Percentiles rank a stretch among this genome's conserved stretches.
These are phyloP conservation scores for Venturia canescens DNA, from an alignment of 1,140 invertebrate genomes.

Conservation along the genomic window DNA sequence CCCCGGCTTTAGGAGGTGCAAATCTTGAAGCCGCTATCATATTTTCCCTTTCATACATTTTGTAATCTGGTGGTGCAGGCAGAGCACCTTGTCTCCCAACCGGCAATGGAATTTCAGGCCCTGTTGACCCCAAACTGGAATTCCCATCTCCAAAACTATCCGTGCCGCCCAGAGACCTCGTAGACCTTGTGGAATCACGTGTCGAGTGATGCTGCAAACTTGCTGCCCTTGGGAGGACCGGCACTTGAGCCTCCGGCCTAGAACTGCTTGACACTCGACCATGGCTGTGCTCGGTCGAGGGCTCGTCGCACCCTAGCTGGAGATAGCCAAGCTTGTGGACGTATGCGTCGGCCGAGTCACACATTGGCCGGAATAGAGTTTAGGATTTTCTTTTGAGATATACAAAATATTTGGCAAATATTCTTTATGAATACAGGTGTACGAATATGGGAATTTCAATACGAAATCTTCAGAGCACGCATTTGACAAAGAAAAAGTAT, in stretches of 20 bases:
- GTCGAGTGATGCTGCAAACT: neutral
- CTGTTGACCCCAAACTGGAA: neutral
- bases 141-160: slow-evolving; percentile 77
- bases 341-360: slow-evolving; percentile 73
- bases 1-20: slow-evolving; percentile 85
- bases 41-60: slow-evolving; percentile 81
- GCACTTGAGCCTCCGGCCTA: slow-evolving; percentile 72
- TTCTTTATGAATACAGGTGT: no score
- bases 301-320: slow-evolving; percentile 69
- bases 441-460: no score
- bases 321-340: slow-evolving; percentile 75
- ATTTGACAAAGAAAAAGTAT: no score
- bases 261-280: slow-evolving; percentile 61
- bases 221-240: slow-evolving; percentile 55
- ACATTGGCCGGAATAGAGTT: slow-evolving; percentile 66
- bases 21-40: slow-evolving; percentile 86
- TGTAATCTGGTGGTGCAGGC: slow-evolving; percentile 74
- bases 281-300: slow-evolving; percentile 50
- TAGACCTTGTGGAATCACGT: slow-evolving; percentile 43
- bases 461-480: no score
- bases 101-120: neutral
- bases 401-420: no score
- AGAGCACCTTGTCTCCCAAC: slow-evolving; percentile 47
- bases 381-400: neutral
- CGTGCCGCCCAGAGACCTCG: slow-evolving; percentile 74